These are phyloP conservation scores for Anthrax anthrax DNA, from an alignment of 2,888 invertebrate genomes.

Conservation along the genomic window DNA sequence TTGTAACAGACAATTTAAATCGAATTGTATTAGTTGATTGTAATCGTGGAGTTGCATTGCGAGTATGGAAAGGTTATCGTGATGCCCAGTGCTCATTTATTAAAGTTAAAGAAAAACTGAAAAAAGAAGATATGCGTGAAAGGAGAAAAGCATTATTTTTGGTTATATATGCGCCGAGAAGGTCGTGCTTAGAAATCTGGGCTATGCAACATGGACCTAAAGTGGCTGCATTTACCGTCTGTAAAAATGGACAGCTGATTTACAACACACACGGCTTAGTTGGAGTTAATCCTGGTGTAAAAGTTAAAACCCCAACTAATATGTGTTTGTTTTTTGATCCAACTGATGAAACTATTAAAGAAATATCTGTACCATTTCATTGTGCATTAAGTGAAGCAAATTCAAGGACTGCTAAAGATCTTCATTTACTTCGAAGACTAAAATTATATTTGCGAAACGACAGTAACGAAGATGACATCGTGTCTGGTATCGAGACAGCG, in stretches of 20 bases:
- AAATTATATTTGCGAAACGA: conserved; percentile 34
- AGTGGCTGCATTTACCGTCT: conserved; percentile 81
- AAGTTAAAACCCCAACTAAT: conserved; percentile 43
- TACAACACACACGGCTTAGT: conserved; percentile 71
- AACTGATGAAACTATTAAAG: conserved; percentile 60
- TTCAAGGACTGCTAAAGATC: conserved; percentile 72
- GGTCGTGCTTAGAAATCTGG: conserved; percentile 89
- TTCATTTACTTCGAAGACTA: conserved; percentile 68
- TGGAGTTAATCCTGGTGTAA: conserved; percentile 47
- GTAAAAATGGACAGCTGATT: conserved; percentile 65
- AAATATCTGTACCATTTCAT: conserved; percentile 79
- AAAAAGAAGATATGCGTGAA: conserved; percentile 15
- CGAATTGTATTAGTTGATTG: conserved; percentile 79
- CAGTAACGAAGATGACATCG: conserved; percentile 33
- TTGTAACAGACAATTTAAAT: conserved; percentile 73
- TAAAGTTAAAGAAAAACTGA: conserved; percentile 54
- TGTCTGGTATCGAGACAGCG: conserved; percentile 21
- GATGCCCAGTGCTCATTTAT: conserved; percentile 93
- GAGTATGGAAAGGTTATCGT: conserved; percentile 91
- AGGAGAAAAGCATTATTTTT: conserved; percentile 57
- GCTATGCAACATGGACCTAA: conserved; percentile 77
- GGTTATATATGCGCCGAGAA: conserved; percentile 82
- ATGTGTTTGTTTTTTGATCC: conserved; percentile 72
- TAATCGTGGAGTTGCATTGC: conserved; percentile 57
- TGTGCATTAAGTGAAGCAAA: conserved; percentile 77